Evolutionary conservation across 2,797 vertebrate genomes (phyloP).

Genomic region (Periophthalmus magnuspinnatus): DNA sequence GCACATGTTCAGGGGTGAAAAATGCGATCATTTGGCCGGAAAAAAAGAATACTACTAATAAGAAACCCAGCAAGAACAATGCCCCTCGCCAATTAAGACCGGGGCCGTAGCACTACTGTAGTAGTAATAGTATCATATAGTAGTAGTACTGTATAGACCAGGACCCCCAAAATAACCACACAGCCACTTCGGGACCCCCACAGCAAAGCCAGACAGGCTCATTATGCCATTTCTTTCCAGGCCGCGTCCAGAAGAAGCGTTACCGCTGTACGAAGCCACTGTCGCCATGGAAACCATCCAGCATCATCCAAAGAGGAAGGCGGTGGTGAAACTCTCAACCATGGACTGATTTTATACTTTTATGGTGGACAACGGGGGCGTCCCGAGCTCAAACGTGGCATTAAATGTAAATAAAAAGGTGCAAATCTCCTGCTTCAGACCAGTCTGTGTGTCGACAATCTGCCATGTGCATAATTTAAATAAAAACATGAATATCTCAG

Average conservation of each 20-base stretch:
- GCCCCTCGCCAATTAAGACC: no score
- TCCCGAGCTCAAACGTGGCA: background rate
- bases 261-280: conserved; percentile 88
- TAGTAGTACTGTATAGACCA: no score
- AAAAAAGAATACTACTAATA: no score
- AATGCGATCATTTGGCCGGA: no score
- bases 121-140: no score
- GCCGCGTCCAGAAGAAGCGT: conserved; percentile 85
- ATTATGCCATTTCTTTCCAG: conserved; percentile 65
- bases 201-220: no score
- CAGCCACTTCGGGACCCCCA: no score
- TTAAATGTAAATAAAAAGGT: background rate
- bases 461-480: background rate
- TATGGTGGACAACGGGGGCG: background rate
- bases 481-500: background rate
- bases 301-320: conserved; percentile 84
- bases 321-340: conserved; percentile 85
- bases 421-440: background rate
- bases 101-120: no score
- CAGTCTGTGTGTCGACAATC: background rate
- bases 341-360: conserved; percentile 3
- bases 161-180: no score
- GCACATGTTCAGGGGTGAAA: no score
- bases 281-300: conserved; percentile 94
- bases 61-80: no score